These are phyloP conservation scores for Stomatorhinus ivindoensis DNA, from an alignment of 2,113 vertebrate species.

Conservation along the genomic window DNA sequence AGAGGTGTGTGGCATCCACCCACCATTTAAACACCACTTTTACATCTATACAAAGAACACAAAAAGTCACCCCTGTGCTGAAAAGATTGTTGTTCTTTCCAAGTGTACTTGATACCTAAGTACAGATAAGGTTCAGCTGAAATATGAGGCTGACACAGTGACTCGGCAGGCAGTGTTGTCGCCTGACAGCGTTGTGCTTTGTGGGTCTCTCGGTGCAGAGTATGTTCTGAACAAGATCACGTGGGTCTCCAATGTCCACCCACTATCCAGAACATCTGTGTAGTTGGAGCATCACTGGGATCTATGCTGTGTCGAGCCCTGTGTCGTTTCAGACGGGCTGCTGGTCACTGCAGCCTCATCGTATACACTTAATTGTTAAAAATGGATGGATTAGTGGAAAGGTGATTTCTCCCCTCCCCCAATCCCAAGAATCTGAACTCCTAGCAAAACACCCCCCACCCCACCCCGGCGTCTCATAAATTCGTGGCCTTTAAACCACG, in stretches of 20 bases:
- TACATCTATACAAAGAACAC: background rate
- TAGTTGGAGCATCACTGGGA: background rate
- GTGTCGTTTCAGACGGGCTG: background rate
- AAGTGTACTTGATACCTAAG: background rate
- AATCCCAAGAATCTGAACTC: background rate
- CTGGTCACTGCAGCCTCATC: background rate
- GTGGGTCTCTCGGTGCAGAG: background rate
- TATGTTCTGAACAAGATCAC: background rate
- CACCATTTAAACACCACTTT: background rate
- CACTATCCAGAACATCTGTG: background rate
- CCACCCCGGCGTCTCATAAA: background rate
- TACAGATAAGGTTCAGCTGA: background rate
- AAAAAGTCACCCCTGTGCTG: background rate
- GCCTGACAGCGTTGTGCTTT: background rate
- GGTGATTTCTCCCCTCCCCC: background rate
- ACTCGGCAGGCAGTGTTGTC: background rate
- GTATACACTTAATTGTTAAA: background rate
- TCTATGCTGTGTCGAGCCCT: background rate
- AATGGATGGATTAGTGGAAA: background rate
- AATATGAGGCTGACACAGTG: background rate
- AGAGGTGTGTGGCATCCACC: background rate
- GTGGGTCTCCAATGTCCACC: background rate
- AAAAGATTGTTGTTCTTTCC: background rate
- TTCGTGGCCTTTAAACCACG: slow-evolving; percentile 11
- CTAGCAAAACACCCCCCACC: background rate